Evolutionary conservation across 2,888 invertebrate species (phyloP).

Genomic region (Nemurella pictetii): DNA sequence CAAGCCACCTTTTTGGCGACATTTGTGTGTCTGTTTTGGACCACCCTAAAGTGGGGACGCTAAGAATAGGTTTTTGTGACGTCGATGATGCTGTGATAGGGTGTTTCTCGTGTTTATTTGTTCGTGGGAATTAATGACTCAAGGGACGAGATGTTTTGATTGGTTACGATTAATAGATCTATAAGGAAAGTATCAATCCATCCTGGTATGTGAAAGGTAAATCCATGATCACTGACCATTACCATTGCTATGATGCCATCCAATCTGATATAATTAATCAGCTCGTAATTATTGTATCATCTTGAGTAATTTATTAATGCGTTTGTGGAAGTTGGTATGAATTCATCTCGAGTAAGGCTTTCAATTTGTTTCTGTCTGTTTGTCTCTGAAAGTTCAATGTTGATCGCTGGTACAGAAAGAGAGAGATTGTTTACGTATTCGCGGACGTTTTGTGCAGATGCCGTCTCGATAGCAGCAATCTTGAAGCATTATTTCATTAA

Average conservation of each 20-base stretch:
- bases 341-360: neutral
- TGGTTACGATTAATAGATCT: neutral
- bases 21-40: neutral
- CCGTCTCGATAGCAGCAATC: too few species aligned
- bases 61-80: neutral
- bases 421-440: neutral
- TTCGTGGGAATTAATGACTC: too few species aligned
- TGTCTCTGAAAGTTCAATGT: neutral
- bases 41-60: too few species aligned
- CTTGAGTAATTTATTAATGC: neutral
- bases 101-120: too few species aligned
- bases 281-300: neutral
- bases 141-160: too few species aligned
- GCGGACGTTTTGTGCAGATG: neutral
- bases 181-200: neutral
- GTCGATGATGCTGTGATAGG: too few species aligned
- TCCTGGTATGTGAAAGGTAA: neutral
- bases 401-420: neutral
- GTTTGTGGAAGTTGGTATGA: neutral
- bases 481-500: too few species aligned
- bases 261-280: neutral
- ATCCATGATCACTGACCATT: neutral
- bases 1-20: neutral
- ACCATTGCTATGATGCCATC: neutral
- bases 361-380: neutral